phyloP scores from a whole-genome alignment of 1,140 invertebrate species.

The Cydia fagiglandana region DNA sequence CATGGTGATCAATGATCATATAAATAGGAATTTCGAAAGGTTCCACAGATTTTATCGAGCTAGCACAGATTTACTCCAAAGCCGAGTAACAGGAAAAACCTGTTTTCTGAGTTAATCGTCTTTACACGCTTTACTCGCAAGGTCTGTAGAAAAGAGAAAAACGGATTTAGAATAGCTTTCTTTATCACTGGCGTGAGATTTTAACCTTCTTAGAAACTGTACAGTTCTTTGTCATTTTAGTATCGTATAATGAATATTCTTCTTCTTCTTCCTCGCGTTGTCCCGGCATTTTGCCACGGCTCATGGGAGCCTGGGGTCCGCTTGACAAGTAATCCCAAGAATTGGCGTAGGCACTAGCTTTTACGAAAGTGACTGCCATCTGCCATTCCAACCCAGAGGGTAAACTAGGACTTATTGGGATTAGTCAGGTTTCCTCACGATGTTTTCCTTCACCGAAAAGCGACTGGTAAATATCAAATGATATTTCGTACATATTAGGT shows the following conservation, averaged over 20 bases:
- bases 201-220: neutral
- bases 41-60: constrained; percentile 10
- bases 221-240: neutral
- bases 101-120: constrained; percentile 29
- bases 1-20: neutral
- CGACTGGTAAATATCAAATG: too few relatives aligned
- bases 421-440: too few relatives aligned
- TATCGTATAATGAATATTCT: neutral
- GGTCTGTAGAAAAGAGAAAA: constrained; percentile 13
- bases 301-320: too few relatives aligned
- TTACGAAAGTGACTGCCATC: too few relatives aligned
- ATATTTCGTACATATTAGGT: too few relatives aligned
- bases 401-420: too few relatives aligned
- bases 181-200: constrained; percentile 1
- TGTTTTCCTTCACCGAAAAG: too few relatives aligned
- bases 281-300: too few relatives aligned
- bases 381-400: too few relatives aligned
- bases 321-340: too few relatives aligned
- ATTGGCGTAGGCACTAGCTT: too few relatives aligned
- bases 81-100: constrained; percentile 24
- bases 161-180: neutral
- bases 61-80: constrained; percentile 27
- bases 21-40: neutral
- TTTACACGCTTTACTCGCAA: constrained; percentile 24
- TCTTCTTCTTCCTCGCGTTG: too few relatives aligned